phyloP scores from a whole-genome alignment of 2,888 invertebrate species.

The Agriopis aurantiaria region DNA sequence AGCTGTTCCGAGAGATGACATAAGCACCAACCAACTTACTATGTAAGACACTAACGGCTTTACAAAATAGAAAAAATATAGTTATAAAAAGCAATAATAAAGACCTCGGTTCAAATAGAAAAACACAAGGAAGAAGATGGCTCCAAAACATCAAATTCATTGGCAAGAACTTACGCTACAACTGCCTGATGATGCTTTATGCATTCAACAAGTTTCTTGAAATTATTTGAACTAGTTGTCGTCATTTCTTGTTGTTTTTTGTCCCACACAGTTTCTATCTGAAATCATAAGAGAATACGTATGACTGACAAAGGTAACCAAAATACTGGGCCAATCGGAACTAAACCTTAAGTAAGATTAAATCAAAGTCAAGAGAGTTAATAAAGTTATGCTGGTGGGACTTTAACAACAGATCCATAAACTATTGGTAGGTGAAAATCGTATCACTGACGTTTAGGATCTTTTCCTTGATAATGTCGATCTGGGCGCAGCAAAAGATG shows the following conservation, averaged over 20 bases:
- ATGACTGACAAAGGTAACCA: too few species aligned
- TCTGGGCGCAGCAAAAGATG: conserved; percentile 77
- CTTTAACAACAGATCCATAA: neutral
- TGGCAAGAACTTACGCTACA: conserved; percentile 60
- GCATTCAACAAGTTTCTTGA: conserved; percentile 66
- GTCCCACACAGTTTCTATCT: conserved; percentile 50
- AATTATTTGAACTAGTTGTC: conserved; percentile 54
- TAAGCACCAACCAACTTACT: too few species aligned
- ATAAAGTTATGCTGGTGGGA: neutral
- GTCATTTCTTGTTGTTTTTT: conserved; percentile 35
- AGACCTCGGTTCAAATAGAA: neutral
- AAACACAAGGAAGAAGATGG: neutral
- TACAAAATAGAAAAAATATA: too few species aligned
- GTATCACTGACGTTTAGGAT: conserved; percentile 64
- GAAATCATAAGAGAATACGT: conserved; percentile 18
- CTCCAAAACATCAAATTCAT: neutral
- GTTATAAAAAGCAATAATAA: neutral
- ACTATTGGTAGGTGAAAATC: neutral
- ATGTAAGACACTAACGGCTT: too few species aligned
- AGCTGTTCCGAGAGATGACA: too few species aligned
- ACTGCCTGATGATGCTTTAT: conserved; percentile 74
- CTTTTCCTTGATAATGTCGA: conserved; percentile 77
- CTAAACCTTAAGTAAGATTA: neutral
- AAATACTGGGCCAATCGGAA: neutral
- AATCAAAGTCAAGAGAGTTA: neutral